Percentiles rank a stretch among this genome's conserved stretches.
phyloP scores from a whole-genome alignment of 2,797 vertebrate genomes.

The Glyptemys insculpta region DNA sequence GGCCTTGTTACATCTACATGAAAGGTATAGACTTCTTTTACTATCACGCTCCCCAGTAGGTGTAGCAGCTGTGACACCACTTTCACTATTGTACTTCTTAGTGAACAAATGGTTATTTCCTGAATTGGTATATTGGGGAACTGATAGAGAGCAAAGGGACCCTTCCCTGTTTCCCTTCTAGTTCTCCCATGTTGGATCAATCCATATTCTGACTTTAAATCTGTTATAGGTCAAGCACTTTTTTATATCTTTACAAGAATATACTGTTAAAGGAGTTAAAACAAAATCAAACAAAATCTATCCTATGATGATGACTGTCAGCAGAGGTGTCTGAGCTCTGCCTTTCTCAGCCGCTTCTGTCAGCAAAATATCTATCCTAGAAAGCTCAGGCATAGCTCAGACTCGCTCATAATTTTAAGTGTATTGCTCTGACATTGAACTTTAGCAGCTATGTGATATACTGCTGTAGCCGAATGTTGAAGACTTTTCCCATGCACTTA shows the following conservation, averaged over 20 bases:
- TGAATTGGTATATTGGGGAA: background rate
- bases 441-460: background rate
- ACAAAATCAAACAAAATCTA: background rate
- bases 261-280: accelerated
- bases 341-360: background rate
- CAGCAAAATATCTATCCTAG: background rate
- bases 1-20: no score
- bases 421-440: background rate
- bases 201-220: background rate
- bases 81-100: background rate
- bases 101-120: background rate
- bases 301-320: background rate
- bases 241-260: accelerated
- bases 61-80: background rate
- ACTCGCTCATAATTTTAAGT: background rate
- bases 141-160: background rate
- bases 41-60: accelerated
- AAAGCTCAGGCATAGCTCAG: background rate
- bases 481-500: background rate
- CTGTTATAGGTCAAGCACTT: no score
- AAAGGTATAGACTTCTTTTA: no score
- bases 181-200: background rate
- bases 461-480: background rate
- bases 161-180: background rate
- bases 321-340: accelerated